These are phyloP conservation scores for Psettodes erumei DNA, from an alignment of 2,113 vertebrate genomes.

Conservation along the genomic window DNA sequence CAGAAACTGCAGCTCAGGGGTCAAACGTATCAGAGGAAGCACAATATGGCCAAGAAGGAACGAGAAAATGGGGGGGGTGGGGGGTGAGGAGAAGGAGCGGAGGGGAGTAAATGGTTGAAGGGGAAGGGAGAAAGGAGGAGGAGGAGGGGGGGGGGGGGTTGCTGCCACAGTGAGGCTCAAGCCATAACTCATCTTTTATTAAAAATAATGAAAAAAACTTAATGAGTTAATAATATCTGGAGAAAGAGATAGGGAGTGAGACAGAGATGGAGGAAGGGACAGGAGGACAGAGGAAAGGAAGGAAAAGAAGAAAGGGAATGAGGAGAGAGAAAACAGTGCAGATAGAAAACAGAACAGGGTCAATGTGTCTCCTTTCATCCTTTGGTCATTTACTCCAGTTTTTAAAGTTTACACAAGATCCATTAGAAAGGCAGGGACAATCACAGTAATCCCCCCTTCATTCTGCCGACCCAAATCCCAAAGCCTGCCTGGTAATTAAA, in stretches of 20 bases:
- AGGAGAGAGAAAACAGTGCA: slow-evolving; percentile 17
- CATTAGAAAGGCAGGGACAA: slow-evolving; percentile 66
- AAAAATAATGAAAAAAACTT: slow-evolving; percentile 85
- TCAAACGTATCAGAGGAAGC: slow-evolving; percentile 69
- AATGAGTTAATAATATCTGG: slow-evolving; percentile 84
- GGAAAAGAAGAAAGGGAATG: slow-evolving; percentile 49
- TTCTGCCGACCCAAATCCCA: slow-evolving; percentile 69
- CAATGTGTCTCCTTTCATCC: slow-evolving; percentile 49
- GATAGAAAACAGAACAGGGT: slow-evolving; percentile 54
- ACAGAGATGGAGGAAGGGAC: slow-evolving; percentile 76
- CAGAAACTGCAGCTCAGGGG: slow-evolving; percentile 69
- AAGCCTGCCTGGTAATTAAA: slow-evolving; percentile 81
- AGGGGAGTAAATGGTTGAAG: slow-evolving; percentile 46
- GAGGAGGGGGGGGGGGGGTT: slow-evolving; percentile 29
- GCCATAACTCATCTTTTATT: slow-evolving; percentile 85
- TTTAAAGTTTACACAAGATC: slow-evolving; percentile 73
- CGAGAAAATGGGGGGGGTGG: slow-evolving; percentile 32
- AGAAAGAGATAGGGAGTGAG: slow-evolving; percentile 74
- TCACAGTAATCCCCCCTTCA: slow-evolving; percentile 48
- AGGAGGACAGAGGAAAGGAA: slow-evolving; percentile 58
- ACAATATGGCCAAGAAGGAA: slow-evolving; percentile 69
- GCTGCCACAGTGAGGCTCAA: slow-evolving; percentile 80
- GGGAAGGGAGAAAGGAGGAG: slow-evolving; percentile 35
- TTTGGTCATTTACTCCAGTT: slow-evolving; percentile 70
- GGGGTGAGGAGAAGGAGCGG: slow-evolving; percentile 10